A percentile compares a stretch with the other conserved stretches of the same genome.
Evolutionary conservation across 1,140 invertebrate genomes (phyloP).

Genomic region (Nomia melanderi): DNA sequence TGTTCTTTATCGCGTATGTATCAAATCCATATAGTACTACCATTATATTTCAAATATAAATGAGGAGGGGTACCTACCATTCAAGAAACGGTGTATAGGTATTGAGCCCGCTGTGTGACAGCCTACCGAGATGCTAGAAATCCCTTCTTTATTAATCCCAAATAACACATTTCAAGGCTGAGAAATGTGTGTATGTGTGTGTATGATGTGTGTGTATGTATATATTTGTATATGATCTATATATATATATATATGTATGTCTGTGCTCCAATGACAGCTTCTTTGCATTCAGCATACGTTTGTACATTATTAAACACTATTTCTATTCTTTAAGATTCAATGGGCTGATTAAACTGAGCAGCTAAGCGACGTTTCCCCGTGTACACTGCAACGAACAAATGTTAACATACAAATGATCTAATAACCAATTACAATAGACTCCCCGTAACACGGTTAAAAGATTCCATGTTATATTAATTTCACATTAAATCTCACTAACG

Average conservation of each 20-base stretch:
- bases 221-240: no score
- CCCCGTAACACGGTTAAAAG: no score
- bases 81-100: slow-evolving; percentile 48
- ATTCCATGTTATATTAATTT: no score
- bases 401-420: not conserved
- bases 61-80: slow-evolving; percentile 59
- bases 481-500: no score
- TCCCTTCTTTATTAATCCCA: slow-evolving; percentile 3
- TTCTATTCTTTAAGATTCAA: slow-evolving; percentile 67
- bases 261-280: not conserved
- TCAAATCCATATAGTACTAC: slow-evolving; percentile 52
- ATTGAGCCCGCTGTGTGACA: slow-evolving; percentile 36
- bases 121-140: slow-evolving; percentile 51
- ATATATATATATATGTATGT: not conserved
- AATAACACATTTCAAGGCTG: not conserved
- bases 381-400: slow-evolving; percentile 62
- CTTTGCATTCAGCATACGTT: not conserved
- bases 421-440: not conserved
- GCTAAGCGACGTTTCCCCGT: slow-evolving; percentile 76
- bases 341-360: slow-evolving; percentile 78
- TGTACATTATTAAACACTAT: not conserved
- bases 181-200: not conserved
- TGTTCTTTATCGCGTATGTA: slow-evolving; percentile 43
- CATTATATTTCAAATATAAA: slow-evolving; percentile 49
- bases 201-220: no score